These are phyloP conservation scores for Drosophila recens DNA, from an alignment of 2,888 invertebrate genomes.

Conservation along the genomic window DNA sequence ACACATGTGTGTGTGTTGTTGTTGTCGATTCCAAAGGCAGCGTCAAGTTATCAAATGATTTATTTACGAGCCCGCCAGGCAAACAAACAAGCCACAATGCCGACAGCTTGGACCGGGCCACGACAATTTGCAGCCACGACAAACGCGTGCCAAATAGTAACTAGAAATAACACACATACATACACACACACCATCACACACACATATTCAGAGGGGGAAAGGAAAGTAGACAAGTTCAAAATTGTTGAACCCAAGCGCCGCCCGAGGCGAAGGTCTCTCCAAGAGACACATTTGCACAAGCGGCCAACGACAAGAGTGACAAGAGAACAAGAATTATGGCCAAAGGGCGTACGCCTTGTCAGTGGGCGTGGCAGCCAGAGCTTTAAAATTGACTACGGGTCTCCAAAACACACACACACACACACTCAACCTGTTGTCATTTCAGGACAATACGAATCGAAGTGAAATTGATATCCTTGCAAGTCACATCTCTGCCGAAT, in stretches of 20 bases:
- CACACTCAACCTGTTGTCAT: constrained; percentile 37
- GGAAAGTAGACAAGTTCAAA: constrained; percentile 58
- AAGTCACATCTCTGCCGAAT: constrained; percentile 2
- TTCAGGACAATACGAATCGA: constrained; percentile 35
- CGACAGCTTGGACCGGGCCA: constrained; percentile 38
- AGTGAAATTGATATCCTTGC: constrained; percentile 55
- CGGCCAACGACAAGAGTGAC: constrained; percentile 48
- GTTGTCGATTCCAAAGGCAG: constrained; percentile 53
- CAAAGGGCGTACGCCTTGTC: constrained; percentile 41
- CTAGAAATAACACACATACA: constrained; percentile 22
- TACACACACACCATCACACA: constrained; percentile 3
- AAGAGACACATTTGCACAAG: constrained; percentile 51
- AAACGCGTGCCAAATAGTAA: constrained; percentile 64
- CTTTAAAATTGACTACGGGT: constrained; percentile 35
- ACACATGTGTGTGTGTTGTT: constrained; percentile 16
- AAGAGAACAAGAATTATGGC: constrained; percentile 65
- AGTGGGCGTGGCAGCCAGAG: constrained; percentile 27
- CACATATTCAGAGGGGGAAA: neutral
- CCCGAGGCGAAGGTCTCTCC: constrained; percentile 42
- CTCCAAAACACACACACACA: neutral
- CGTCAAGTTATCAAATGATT: constrained; percentile 81
- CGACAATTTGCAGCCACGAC: constrained; percentile 63
- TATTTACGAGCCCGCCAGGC: constrained; percentile 76
- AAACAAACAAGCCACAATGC: constrained; percentile 71
- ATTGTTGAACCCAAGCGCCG: constrained; percentile 64